Conservation (phyloP, 1,140 invertebrate species). For the Brachionus paranguensis region DNA sequence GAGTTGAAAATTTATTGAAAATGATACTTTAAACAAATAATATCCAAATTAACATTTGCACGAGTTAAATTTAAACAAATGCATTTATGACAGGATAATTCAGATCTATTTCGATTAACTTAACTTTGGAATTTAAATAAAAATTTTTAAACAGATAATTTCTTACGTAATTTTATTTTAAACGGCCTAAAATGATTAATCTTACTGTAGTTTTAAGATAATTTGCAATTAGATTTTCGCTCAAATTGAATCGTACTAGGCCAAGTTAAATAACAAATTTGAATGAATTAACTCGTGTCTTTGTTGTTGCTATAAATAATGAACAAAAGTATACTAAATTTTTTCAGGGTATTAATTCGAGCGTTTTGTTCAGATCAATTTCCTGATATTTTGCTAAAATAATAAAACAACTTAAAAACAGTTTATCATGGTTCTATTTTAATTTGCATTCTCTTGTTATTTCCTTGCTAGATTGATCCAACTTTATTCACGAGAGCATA, state of each 20-base stretch:
- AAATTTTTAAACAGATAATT: not conserved
- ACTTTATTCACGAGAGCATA: not conserved
- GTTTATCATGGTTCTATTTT: not conserved
- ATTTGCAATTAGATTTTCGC: not conserved
- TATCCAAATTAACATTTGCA: not conserved
- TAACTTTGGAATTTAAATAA: not conserved
- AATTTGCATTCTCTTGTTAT: not conserved
- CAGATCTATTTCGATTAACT: not conserved
- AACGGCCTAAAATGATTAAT: not conserved
- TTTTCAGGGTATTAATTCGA: not conserved
- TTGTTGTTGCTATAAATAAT: not conserved
- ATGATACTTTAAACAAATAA: not conserved
- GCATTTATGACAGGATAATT: not conserved
- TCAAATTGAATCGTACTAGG: not conserved
- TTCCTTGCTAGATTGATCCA: not conserved
- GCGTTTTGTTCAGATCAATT: not conserved
- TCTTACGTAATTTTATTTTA: not conserved
- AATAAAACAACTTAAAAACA: not conserved
- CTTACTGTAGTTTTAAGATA: not conserved
- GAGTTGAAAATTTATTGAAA: not conserved
- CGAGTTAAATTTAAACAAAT: not conserved
- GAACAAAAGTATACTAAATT: not conserved
- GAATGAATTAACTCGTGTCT: not conserved
- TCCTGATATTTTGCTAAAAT: constrained; percentile 1
- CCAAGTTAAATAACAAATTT: not conserved